Evolutionary conservation across 2,113 vertebrate genomes (phyloP).

Genomic region (Motacilla tschutschensis): DNA sequence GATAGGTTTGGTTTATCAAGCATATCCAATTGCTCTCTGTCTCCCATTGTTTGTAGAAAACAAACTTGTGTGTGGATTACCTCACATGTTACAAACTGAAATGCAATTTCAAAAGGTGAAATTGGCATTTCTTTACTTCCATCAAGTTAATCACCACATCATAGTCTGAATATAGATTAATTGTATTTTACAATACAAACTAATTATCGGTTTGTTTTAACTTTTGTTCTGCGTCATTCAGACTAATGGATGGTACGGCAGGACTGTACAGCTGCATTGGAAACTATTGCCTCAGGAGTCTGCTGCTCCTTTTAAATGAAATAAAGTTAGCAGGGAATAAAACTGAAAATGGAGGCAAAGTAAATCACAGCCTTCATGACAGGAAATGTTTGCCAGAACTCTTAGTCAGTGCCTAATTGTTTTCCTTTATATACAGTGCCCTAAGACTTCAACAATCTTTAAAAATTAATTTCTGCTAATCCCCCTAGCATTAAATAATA

Average conservation of each 20-base stretch:
- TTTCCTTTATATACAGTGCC: neutral
- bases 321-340: slow-evolving; percentile 18
- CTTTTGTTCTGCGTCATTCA: slow-evolving; percentile 34
- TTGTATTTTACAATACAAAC: slow-evolving; percentile 5
- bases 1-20: neutral
- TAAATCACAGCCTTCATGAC: neutral
- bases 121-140: slow-evolving; percentile 5
- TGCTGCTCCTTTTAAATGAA: slow-evolving; percentile 40
- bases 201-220: slow-evolving; percentile 22
- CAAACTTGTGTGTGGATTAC: neutral
- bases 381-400: slow-evolving; percentile 9
- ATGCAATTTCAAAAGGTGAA: neutral
- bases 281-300: slow-evolving; percentile 29
- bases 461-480: neutral
- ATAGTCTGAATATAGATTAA: slow-evolving; percentile 2
- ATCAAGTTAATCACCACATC: neutral
- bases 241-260: neutral
- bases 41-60: neutral
- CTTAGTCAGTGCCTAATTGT: neutral
- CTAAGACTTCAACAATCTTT: neutral
- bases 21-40: neutral
- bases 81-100: neutral
- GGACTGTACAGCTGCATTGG: neutral
- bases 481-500: neutral
- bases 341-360: slow-evolving; percentile 4